phyloP scores from a whole-genome alignment of 2,113 vertebrate genomes.

The Oceanodroma tethys region DNA sequence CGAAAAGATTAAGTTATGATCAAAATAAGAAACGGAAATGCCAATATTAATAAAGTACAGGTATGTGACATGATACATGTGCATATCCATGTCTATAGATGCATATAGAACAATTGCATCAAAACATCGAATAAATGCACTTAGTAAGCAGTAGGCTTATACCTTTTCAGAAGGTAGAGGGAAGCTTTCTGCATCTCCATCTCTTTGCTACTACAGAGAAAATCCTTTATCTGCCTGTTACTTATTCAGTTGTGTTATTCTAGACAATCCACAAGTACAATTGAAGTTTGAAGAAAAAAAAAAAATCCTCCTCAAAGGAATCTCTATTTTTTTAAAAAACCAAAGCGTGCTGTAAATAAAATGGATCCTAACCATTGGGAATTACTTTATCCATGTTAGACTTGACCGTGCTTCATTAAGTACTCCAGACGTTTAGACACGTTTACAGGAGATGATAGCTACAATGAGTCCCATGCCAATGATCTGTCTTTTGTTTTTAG shows the following conservation, averaged over 20 bases:
- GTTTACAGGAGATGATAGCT: background rate
- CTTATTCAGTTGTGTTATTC: background rate
- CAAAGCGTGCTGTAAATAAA: constrained; percentile 49
- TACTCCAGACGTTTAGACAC: background rate
- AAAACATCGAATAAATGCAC: background rate
- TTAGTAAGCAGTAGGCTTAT: background rate
- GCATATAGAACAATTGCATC: background rate
- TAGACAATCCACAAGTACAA: constrained; percentile 43
- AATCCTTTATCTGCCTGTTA: background rate
- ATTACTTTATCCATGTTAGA: background rate
- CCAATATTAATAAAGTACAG: background rate
- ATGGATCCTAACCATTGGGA: background rate
- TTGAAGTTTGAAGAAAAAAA: background rate
- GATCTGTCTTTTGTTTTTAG: background rate
- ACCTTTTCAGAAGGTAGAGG: background rate
- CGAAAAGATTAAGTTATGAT: background rate
- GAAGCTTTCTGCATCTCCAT: background rate
- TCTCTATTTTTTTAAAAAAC: constrained; percentile 31
- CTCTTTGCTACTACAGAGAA: background rate
- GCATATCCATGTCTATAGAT: background rate
- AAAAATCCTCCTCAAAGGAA: background rate
- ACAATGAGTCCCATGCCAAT: background rate
- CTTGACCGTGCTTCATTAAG: background rate
- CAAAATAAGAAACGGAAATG: background rate
- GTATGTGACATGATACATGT: background rate